Conservation (phyloP, 2,113 vertebrate species). For the Myrmecophaga tridactyla region DNA sequence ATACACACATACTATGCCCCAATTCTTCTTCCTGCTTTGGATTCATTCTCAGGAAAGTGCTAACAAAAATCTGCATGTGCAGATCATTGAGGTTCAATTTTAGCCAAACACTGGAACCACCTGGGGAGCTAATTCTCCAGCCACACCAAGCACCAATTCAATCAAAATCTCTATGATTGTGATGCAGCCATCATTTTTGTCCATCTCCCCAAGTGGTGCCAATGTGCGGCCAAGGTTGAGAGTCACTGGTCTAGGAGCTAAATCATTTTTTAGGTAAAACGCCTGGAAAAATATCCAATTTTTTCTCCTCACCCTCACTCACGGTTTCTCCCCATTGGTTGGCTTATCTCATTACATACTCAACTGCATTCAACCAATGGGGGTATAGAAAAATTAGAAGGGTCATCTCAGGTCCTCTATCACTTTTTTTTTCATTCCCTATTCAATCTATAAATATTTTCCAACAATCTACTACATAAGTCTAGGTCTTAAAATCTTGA, state of each 20-base stretch:
- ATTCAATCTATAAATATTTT: neutral
- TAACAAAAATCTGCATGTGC: neutral
- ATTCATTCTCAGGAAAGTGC: neutral
- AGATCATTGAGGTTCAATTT: neutral
- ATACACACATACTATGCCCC: too few species aligned
- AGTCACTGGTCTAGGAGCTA: neutral
- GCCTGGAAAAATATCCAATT: neutral
- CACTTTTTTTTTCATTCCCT: neutral
- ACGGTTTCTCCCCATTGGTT: neutral
- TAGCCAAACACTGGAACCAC: neutral
- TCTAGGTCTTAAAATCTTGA: neutral
- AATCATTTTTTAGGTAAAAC: conserved; percentile 12
- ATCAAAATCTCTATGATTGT: neutral
- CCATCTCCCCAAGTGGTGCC: neutral
- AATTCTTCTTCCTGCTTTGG: neutral
- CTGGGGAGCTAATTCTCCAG: neutral
- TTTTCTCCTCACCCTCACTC: neutral
- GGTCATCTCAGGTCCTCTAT: neutral
- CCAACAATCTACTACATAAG: neutral
- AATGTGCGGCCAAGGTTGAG: neutral
- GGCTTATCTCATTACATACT: neutral
- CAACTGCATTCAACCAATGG: neutral
- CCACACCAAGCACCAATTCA: neutral
- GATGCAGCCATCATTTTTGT: neutral
- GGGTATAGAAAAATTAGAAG: neutral